Conservation (phyloP, 2,113 vertebrate genomes). For the Rattus rattus region DNA sequence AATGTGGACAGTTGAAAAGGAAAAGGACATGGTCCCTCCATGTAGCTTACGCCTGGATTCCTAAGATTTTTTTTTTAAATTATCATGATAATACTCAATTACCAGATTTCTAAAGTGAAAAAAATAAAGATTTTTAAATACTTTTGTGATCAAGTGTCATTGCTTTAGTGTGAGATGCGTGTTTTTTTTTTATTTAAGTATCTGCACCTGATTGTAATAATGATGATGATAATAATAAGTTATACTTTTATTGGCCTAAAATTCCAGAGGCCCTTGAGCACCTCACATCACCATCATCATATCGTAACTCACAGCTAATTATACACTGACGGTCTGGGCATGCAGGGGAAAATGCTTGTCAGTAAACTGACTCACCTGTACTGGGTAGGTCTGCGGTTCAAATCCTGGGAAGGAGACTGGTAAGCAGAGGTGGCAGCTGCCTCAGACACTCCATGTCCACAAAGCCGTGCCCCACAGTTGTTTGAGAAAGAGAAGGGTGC, state of each 20-base stretch:
- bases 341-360: constrained; percentile 48
- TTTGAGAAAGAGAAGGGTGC: neutral
- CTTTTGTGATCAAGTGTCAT: constrained; percentile 57
- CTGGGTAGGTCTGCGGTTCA: constrained; percentile 61
- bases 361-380: constrained; percentile 54
- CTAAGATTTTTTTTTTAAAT: constrained; percentile 50
- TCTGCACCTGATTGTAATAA: constrained; percentile 71
- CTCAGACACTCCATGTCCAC: neutral
- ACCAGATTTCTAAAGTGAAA: constrained; percentile 47
- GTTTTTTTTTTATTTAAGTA: constrained; percentile 63
- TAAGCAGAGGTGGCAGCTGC: neutral
- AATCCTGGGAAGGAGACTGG: neutral
- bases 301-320: constrained; percentile 76
- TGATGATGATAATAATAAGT: constrained; percentile 68
- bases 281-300: constrained; percentile 62
- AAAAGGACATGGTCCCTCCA: neutral
- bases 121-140: constrained; percentile 67
- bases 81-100: constrained; percentile 30
- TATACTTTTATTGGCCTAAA: constrained; percentile 73
- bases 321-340: constrained; percentile 45
- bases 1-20: neutral
- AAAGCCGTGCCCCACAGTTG: neutral
- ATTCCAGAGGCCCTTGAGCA: constrained; percentile 72
- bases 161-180: constrained; percentile 58
- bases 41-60: neutral